A percentile compares a stretch with the other conserved stretches of the same genome.
These are phyloP conservation scores for Cistogaster globosa DNA, from an alignment of 2,888 invertebrate species.

Conservation along the genomic window DNA sequence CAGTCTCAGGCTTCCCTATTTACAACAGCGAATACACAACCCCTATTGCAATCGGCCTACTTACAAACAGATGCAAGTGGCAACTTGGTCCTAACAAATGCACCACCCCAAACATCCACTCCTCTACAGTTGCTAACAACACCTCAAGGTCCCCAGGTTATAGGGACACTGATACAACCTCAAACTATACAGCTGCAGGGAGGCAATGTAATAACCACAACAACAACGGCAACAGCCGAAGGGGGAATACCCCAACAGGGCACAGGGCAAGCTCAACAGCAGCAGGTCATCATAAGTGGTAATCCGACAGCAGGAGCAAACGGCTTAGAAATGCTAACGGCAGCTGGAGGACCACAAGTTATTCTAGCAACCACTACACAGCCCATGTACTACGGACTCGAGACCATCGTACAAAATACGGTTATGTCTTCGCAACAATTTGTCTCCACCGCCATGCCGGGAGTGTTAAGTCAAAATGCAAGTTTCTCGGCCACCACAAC, in stretches of 20 bases:
- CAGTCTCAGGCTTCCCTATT: constrained; percentile 82
- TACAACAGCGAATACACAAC: constrained; percentile 84
- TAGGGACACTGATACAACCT: constrained; percentile 86
- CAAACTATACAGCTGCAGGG: constrained; percentile 85
- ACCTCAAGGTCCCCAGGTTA: constrained; percentile 84
- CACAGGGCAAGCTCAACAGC: constrained; percentile 74
- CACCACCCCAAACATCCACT: constrained; percentile 77
- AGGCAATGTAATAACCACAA: constrained; percentile 84
- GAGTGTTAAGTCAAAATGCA: constrained; percentile 90
- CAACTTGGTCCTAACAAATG: constrained; percentile 85
- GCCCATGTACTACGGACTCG: constrained; percentile 91
- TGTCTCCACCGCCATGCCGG: constrained; percentile 91
- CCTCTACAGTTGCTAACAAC: constrained; percentile 85
- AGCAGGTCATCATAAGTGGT: constrained; percentile 77
- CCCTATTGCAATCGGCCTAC: constrained; percentile 85
- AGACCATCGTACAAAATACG: constrained; percentile 94
- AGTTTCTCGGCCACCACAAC: constrained; percentile 93
- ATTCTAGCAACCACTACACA: constrained; percentile 86
- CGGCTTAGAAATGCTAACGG: constrained; percentile 78
- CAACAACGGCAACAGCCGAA: constrained; percentile 78
- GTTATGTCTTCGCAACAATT: constrained; percentile 95
- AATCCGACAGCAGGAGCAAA: constrained; percentile 49
- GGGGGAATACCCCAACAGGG: constrained; percentile 82
- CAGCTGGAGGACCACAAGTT: constrained; percentile 82
- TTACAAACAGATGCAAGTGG: constrained; percentile 86